Conservation (phyloP, 2,113 vertebrate genomes). For the Apteryx owenii region DNA sequence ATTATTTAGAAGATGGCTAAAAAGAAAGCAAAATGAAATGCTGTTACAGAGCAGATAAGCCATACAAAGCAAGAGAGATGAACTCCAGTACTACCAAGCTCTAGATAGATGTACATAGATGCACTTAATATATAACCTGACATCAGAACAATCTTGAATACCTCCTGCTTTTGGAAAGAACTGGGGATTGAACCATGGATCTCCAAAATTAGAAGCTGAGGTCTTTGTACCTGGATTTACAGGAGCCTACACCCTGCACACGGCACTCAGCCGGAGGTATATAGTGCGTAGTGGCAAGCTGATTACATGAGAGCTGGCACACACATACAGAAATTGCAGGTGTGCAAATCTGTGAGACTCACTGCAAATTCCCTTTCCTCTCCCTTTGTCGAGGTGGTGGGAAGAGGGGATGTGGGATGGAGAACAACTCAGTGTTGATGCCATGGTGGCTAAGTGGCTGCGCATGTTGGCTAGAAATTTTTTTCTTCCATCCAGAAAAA, state of each 20-base stretch:
- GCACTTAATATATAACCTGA: neutral
- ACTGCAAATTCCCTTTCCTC: neutral
- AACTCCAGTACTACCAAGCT: neutral
- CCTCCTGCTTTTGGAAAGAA: neutral
- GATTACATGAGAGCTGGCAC: neutral
- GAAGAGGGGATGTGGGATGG: neutral
- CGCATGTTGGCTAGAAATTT: neutral
- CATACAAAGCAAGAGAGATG: neutral
- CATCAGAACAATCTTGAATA: neutral
- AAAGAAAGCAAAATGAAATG: neutral
- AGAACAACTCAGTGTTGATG: neutral
- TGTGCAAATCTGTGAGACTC: neutral
- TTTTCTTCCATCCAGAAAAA: neutral
- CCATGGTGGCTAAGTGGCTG: neutral
- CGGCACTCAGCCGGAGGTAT: neutral
- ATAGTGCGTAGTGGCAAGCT: neutral
- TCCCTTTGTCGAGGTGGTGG: neutral
- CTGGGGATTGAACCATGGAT: neutral
- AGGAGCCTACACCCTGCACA: neutral
- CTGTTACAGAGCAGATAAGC: neutral
- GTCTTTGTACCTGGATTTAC: neutral
- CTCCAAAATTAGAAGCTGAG: neutral
- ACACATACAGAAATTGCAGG: neutral
- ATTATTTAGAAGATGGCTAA: neutral
- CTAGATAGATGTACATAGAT: fast-evolving